phyloP scores from a whole-genome alignment of 2,888 invertebrate genomes.

The Cantharis rufa region DNA sequence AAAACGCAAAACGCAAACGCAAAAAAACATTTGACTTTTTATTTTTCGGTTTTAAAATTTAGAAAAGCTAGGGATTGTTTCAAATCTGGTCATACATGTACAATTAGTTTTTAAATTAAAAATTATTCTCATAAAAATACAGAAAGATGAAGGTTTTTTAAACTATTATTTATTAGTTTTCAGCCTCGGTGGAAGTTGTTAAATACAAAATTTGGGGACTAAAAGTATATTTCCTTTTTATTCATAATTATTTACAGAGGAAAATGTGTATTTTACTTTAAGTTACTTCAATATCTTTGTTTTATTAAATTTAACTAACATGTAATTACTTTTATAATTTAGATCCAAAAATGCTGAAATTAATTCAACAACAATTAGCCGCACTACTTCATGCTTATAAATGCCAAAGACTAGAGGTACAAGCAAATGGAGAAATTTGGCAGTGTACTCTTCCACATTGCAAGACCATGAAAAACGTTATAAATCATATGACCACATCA shows the following conservation, averaged over 20 bases:
- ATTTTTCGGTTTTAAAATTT: too few species aligned
- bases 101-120: neutral
- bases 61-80: too few species aligned
- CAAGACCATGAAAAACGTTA: conserved; percentile 97
- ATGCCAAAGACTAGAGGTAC: conserved; percentile 93
- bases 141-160: neutral
- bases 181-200: neutral
- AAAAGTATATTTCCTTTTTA: neutral
- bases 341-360: conserved; percentile 95
- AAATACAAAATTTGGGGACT: neutral
- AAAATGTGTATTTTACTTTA: too few species aligned
- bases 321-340: neutral
- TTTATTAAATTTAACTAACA: conserved; percentile 55
- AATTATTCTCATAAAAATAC: neutral
- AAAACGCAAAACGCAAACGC: too few species aligned
- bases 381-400: conserved; percentile 97
- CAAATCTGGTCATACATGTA: too few species aligned
- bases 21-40: too few species aligned
- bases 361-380: conserved; percentile 98
- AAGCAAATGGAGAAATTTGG: conserved; percentile 78
- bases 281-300: too few species aligned
- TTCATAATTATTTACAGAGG: neutral
- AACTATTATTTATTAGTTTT: neutral
- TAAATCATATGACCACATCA: conserved; percentile 97
- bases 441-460: conserved; percentile 96